Base-by-base conservation (phyloP, 2,888 invertebrate genomes). In the Morpho achilles region DNA sequence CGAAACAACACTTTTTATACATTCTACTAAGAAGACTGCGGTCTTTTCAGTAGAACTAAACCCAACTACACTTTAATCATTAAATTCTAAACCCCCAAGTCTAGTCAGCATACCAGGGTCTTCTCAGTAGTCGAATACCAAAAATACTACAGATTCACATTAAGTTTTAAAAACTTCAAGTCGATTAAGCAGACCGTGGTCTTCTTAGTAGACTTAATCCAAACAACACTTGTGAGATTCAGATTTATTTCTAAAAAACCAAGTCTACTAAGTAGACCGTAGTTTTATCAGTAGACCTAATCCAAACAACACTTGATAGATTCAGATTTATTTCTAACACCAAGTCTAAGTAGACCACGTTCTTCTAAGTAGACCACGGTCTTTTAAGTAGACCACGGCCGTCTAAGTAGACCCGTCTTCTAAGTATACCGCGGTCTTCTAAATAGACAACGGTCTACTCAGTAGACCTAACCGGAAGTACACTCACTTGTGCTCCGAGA, bases 401-500 rank as follows among this genome's bases (percentile, higher is more conserved):
- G 56, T 46, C 45, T 60, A 1, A 45, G 32, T 39, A 56, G 42
- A 59, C 55, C 50, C 60, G 59, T 58, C 61, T 54, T 65, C 63
- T 62, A 5, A 48, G 23, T 7, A 2, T 3, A 42, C 16, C 8
- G 3, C 7, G 10, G 46, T 56, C 56, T 51, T 10, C 10, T 41
- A 1, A 51, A 43, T 23, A 45, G 32, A 39, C 9, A 1, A 7
- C 32, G 49, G 41, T 56, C 56, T 59, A 49, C 42, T 16, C 9
- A 44, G 51, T 8, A 53, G 46, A 50, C 50, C 7, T 1, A 1
- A 43, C 3, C n/a, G 43, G n/a, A 43, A n/a, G 0, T 53, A 3
- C 3, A 54, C 48, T 47, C 7, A 54, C 90, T 84, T 88, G 73
- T 90, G 90, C 62, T 87, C 82, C 72, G 78, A 79, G 0, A 90